Base-by-base conservation (phyloP, 2,797 vertebrate species). In the Carcharodon carcharias region DNA sequence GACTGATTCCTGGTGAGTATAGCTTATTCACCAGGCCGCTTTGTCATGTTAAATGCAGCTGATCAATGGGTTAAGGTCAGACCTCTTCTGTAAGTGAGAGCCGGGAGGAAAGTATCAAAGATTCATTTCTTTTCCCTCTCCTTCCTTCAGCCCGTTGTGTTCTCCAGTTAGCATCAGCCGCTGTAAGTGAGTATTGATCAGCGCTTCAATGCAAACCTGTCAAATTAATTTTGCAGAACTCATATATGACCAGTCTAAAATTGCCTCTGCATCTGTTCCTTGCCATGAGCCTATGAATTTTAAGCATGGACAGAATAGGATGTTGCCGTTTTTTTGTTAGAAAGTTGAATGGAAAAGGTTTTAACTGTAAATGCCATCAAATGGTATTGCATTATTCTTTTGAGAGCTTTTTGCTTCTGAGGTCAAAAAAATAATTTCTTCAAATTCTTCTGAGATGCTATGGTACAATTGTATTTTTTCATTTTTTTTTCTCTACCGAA, bases 181-280 rank as follows among this genome's bases (percentile, higher is more conserved):
- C 98, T 99, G 98, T 99, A 99, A 99, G 99, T 99, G 99, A 99
- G 98, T 99, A 99, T 99, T 99, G 99, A 99, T 99, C 99, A 99
- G 99, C 98, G 98, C 99, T 99, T 99, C 99, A 99, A 99, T 99
- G 99, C 99, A 99, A 99, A 99, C 98, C 99, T 99, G 99, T 99
- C 99, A 99, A 99, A 99, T 99, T 99, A 99, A 99, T 99, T 99
- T 99, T 99, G 99, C 98, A 98, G 98, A 98, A 98, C 98, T 98
- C 98, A 98, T 98, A 98, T 98, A 98, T 99, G 99, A 99, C 99
- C 99, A 98, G 98, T 98, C 98, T 97, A 97, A 99, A 99, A 99
- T 99, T 99, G 99, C 99, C 98, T 99, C 98, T 98, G 98, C 98
- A 98, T 98, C 98, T 98, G 98, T 98, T 98, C 98, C 98, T 97